Evolutionary conservation across 2,113 vertebrate genomes (phyloP), one percentile per base, ranked within the genome.

Genomic region (Glareola pratincola): DNA sequence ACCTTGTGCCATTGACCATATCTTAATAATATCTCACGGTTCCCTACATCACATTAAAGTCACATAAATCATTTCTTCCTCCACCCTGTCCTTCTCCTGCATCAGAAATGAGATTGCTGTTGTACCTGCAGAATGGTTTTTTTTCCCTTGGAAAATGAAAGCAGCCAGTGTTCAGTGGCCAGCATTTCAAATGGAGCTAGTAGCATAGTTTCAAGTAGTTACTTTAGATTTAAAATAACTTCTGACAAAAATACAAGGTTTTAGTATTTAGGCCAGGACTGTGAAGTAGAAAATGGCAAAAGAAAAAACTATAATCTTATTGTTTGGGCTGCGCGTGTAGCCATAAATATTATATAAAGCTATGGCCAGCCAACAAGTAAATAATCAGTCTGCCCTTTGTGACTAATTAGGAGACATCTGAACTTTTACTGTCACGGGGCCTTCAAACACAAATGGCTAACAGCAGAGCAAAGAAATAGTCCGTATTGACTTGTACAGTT

Each of bases 321-420:
- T 94, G 9, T 82, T 94, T 72, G 32, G 51, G 8, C 36, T 27
- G 14, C 19, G 6, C 1, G 2, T 47, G 29, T 69, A 66, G 73
- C 71, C 50, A 77, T 95, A 97, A 91, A 94, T 96, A 89, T 94
- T 95, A 92, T 41, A 94, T 89, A 87, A 67, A 78, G 37, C 48
- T 34, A 9, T 57, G 57, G 45, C 48, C 56, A 85, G 64, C 64
- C 73, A 72, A 67, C 12, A 60, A 68, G 76, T 77, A 91, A 92
- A 82, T 92, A 89, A 32, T 80, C 68, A 50, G n/a, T 64, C 88
- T 88, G 56, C 77, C 92, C 81, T 18, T 60, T 90, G 86, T 96
- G 91, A 81, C 74, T 95, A 91, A 91, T 97, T 92, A 95, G 84
- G 77, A 69, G 84, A 22, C 63, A 54, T 7, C 86, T 87, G 73